These are phyloP conservation scores for Lasioglossum villosulum DNA, from an alignment of 2,888 invertebrate species.

Conservation along the genomic window DNA sequence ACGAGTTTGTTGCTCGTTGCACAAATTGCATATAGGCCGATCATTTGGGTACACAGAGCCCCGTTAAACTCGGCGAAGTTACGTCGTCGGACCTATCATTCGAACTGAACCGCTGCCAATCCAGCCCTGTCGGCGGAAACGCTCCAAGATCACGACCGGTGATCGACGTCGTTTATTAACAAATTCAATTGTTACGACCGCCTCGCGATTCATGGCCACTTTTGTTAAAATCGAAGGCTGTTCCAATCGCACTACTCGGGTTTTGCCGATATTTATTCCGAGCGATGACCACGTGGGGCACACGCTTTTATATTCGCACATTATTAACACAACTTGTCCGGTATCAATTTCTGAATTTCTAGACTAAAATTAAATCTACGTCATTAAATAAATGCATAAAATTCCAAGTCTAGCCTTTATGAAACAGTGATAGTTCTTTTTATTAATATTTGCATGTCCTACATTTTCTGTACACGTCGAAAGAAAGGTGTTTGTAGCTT, in stretches of 20 bases:
- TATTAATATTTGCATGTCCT: not conserved
- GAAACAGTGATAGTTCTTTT: not conserved
- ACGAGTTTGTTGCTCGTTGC: conserved; percentile 55
- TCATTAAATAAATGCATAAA: no score
- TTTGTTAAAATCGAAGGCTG: not conserved
- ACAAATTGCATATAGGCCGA: conserved; percentile 54
- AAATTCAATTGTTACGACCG: not conserved
- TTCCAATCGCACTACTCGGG: not conserved
- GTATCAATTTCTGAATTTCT: not conserved
- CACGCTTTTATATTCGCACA: not conserved
- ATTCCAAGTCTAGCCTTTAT: not conserved
- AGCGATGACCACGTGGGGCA: not conserved
- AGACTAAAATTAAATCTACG: not conserved
- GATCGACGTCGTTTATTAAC: not conserved
- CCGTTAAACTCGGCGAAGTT: conserved; percentile 40
- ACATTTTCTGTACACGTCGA: not conserved
- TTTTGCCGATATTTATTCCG: not conserved
- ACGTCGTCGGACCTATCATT: conserved; percentile 38
- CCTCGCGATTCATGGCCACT: not conserved
- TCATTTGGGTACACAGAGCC: conserved; percentile 43
- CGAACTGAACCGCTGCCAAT: conserved; percentile 18
- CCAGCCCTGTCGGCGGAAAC: not conserved
- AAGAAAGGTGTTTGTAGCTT: not conserved
- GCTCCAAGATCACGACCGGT: conserved; percentile 19
- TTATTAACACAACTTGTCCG: not conserved